These are phyloP conservation scores for Catonia carolina DNA, from an alignment of 2,888 invertebrate genomes.

Conservation along the genomic window DNA sequence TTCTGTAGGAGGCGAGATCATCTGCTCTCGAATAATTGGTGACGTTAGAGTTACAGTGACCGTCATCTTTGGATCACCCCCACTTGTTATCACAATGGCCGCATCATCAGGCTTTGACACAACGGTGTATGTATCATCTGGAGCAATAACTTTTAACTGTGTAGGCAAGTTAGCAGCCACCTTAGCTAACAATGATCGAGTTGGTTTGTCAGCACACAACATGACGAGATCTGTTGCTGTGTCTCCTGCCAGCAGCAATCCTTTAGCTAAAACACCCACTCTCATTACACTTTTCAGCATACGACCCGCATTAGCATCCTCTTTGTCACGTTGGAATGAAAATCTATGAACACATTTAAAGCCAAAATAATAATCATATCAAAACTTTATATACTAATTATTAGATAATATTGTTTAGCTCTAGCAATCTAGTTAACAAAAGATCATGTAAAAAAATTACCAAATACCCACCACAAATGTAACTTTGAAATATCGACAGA, in stretches of 20 bases:
- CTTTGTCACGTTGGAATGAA: conserved; percentile 62
- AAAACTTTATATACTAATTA: neutral
- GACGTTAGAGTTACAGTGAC: conserved; percentile 90
- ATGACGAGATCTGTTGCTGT: conserved; percentile 87
- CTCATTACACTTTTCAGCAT: conserved; percentile 95
- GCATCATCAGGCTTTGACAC: conserved; percentile 78
- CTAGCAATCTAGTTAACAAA: conserved; percentile 30
- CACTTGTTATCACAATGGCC: conserved; percentile 75
- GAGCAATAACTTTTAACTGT: conserved; percentile 62
- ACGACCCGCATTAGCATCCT: conserved; percentile 51
- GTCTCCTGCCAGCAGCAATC: conserved; percentile 84
- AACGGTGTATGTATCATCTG: conserved; percentile 74
- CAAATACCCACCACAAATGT: too few species aligned
- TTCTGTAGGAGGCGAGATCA: conserved; percentile 24
- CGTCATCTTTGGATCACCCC: conserved; percentile 53
- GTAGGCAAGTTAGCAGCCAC: conserved; percentile 22
- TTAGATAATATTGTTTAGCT: conserved; percentile 32
- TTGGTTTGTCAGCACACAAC: conserved; percentile 91
- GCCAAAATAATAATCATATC: neutral
- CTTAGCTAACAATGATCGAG: conserved; percentile 60
- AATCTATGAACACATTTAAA: conserved; percentile 42
- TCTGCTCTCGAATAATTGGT: conserved; percentile 76
- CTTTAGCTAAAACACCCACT: conserved; percentile 85
- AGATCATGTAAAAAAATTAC: too few species aligned
- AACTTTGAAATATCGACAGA: too few species aligned